Evolutionary conservation across 2,888 invertebrate genomes (phyloP), one percentile per base, ranked within the genome.

Genomic region (Dione vanillae): DNA sequence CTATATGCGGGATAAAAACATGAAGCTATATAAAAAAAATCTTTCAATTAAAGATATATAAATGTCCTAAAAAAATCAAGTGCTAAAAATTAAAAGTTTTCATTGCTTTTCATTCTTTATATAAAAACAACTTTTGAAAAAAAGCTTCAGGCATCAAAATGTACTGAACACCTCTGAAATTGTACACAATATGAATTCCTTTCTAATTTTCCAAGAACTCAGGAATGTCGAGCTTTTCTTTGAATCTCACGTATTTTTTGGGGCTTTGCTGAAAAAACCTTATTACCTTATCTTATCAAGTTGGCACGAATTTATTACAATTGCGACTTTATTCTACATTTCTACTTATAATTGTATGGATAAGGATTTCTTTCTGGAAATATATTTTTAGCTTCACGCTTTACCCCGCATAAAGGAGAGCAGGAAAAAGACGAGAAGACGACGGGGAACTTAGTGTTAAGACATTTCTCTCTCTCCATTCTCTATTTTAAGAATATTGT

Each of bases 231-330:
- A 14, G 51, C 5, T 64, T 64, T 64, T 14, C 49, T 64, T 51
- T 14, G 47, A 49, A 20, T 19, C 19, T 49, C 40, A 27, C 52
- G 45, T 51, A 56, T 67, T 54, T 47, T 43, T 67, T 59, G n/a
- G 49, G 16, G 67, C 20, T 67, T 49, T 58, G 16, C 40, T 45
- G 35, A 54, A 68, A 40, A 19, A 41, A 47, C 35, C 37, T 37
- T 37, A 27, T 27, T 27, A 27, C 27, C 43, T 62, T 62, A 54
- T 68, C 61, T 61, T 62, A 68, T 68, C 52, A 35, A 27, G 37
- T 16, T 41, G 45, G 52, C 61, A 62, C 61, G 68, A 68, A 68
- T 62, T 51, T 62, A 68, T 41, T 64, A 51, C 54, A 35, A 64
- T 69, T 40, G 35, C 40, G 37, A 62, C 27, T 52, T 68, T 67